phyloP scores from a whole-genome alignment of 2,113 vertebrate species.

The Aegithalos caudatus region DNA sequence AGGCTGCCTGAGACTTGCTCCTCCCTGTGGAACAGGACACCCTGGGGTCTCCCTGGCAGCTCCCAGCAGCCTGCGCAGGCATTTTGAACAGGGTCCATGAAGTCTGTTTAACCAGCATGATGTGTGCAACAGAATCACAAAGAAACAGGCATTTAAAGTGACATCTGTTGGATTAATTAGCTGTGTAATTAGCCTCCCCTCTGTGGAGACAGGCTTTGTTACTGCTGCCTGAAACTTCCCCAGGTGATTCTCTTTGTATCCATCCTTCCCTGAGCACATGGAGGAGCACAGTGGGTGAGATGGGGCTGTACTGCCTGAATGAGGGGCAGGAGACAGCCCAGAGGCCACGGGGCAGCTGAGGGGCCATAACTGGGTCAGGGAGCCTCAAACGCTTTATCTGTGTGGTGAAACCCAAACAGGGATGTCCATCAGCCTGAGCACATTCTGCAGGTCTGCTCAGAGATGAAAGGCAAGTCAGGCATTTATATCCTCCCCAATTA shows the following conservation, averaged over 20 bases:
- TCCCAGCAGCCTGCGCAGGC: neutral
- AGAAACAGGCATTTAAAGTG: slow-evolving; percentile 65
- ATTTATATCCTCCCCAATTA: too few relatives aligned
- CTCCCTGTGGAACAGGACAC: neutral
- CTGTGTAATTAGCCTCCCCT: slow-evolving; percentile 72
- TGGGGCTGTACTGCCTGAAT: neutral
- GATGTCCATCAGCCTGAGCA: neutral
- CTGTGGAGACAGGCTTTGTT: slow-evolving; percentile 57
- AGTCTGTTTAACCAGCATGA: slow-evolving; percentile 25
- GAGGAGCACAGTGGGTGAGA: neutral
- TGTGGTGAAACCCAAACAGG: neutral
- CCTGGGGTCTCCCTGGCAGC: neutral
- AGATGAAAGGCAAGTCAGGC: neutral
- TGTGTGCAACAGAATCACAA: slow-evolving; percentile 32
- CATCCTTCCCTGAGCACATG: neutral
- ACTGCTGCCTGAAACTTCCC: slow-evolving; percentile 61
- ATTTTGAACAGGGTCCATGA: neutral
- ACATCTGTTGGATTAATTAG: slow-evolving; percentile 77
- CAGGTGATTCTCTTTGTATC: slow-evolving; percentile 67
- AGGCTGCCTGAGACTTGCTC: neutral
- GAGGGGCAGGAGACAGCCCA: neutral
- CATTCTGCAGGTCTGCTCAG: neutral
- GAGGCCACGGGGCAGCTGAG: neutral
- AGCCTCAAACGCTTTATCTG: accelerated
- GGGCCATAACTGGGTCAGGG: neutral